Evolutionary conservation across 2,113 vertebrate genomes (phyloP).

Genomic region (Smithornis capensis): DNA sequence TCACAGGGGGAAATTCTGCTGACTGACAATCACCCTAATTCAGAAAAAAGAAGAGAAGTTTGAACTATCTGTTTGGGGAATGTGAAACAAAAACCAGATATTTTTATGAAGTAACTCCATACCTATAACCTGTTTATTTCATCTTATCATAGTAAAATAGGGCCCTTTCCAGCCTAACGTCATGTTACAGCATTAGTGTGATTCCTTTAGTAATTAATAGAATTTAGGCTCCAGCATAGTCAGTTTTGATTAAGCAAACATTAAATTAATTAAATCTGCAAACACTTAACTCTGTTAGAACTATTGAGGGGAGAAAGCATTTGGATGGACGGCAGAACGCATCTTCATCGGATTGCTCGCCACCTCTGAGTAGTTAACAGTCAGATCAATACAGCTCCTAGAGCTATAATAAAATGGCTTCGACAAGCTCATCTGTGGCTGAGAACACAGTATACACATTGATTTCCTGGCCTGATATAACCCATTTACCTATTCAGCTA

Average conservation of each 20-base stretch:
- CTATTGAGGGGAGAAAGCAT: conserved; percentile 61
- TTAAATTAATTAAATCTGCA: conserved; percentile 79
- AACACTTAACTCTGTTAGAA: conserved; percentile 69
- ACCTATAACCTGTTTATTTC: not conserved
- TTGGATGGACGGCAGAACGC: conserved; percentile 74
- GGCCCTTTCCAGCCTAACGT: not conserved
- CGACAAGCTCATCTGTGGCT: conserved; percentile 79
- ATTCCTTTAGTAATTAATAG: conserved; percentile 81
- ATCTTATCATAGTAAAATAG: not conserved
- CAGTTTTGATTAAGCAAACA: conserved; percentile 80
- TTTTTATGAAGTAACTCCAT: not conserved
- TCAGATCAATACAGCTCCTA: conserved; percentile 82
- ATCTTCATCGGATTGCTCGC: conserved; percentile 78
- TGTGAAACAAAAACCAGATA: not conserved
- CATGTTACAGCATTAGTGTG: conserved; percentile 60
- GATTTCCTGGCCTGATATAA: conserved; percentile 84
- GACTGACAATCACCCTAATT: not conserved
- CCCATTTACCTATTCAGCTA: conserved; percentile 86
- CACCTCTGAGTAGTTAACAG: conserved; percentile 78
- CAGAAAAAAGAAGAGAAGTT: not conserved
- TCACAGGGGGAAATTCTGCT: not conserved
- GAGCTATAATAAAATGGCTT: conserved; percentile 83
- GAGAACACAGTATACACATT: conserved; percentile 81
- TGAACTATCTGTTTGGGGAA: not conserved
- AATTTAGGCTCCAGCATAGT: conserved; percentile 73